Evolutionary conservation across 2,113 vertebrate species (phyloP).

Genomic region (Arizona elegans): DNA sequence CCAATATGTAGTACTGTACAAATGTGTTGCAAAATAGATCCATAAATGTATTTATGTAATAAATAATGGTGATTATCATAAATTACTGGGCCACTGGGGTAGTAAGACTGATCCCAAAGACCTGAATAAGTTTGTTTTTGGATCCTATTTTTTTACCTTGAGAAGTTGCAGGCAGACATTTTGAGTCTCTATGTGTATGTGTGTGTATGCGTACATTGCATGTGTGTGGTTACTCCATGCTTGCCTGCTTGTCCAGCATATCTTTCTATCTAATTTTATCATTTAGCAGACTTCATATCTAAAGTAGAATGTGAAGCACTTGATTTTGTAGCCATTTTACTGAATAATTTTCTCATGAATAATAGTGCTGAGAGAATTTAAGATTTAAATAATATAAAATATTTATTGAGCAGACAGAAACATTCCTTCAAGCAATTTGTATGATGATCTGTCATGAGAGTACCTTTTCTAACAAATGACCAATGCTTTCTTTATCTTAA

Average conservation of each 20-base stretch:
- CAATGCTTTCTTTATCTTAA: constrained; percentile 48
- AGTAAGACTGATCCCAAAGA: not conserved
- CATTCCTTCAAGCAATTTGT: constrained; percentile 45
- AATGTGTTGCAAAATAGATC: not conserved
- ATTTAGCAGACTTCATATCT: not conserved
- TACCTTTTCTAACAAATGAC: constrained; percentile 39
- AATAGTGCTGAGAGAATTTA: not conserved
- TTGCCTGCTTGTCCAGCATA: not conserved
- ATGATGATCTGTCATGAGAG: constrained; percentile 47
- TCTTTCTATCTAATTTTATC: constrained; percentile 6
- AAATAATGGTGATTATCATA: constrained; percentile 14
- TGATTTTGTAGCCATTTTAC: constrained; percentile 15
- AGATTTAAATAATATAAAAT: constrained; percentile 35
- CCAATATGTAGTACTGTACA: not conserved
- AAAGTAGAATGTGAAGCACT: not conserved
- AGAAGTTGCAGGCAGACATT: not conserved
- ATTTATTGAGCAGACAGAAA: constrained; percentile 48
- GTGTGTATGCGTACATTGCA: not conserved
- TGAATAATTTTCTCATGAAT: constrained; percentile 31
- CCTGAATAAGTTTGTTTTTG: not conserved
- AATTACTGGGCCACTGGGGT: not conserved
- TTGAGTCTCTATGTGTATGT: not conserved
- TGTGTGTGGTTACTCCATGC: not conserved
- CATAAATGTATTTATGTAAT: not conserved
- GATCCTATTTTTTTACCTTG: not conserved